A percentile compares a stretch with the other conserved stretches of the same genome.
phyloP scores from a whole-genome alignment of 2,888 invertebrate species.

The Epiblema foenella region DNA sequence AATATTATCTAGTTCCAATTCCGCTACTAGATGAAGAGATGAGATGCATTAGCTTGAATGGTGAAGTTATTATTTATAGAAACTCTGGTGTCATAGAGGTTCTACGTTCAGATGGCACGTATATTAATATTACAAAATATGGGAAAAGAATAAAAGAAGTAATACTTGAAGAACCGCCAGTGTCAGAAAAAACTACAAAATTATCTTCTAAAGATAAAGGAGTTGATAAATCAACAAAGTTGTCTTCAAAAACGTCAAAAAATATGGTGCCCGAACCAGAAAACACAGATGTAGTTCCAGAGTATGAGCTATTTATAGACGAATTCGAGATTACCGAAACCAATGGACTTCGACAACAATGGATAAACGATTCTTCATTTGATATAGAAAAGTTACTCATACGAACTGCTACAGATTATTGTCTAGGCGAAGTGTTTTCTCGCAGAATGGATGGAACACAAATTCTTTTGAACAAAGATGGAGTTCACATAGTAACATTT shows the following conservation, averaged over 20 bases:
- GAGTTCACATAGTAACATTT: constrained; percentile 70
- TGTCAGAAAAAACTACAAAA: constrained; percentile 65
- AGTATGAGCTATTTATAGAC: constrained; percentile 65
- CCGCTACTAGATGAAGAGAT: constrained; percentile 63
- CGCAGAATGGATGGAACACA: constrained; percentile 76
- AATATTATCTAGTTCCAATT: constrained; percentile 57
- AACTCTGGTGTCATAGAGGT: constrained; percentile 64
- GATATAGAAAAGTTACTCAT: constrained; percentile 68
- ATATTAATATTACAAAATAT: constrained; percentile 66
- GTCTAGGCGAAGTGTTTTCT: constrained; percentile 72
- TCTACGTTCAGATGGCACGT: constrained; percentile 67
- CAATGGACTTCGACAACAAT: constrained; percentile 66
- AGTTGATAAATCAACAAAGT: constrained; percentile 60
- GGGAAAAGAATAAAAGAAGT: constrained; percentile 55
- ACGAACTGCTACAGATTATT: constrained; percentile 75
- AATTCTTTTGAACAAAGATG: constrained; percentile 72
- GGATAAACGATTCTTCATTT: constrained; percentile 57
- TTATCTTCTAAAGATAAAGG: constrained; percentile 51
- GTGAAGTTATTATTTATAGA: constrained; percentile 75
- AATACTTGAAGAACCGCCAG: constrained; percentile 50
- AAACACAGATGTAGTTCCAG: constrained; percentile 49
- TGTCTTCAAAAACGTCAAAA: constrained; percentile 61
- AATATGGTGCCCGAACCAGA: constrained; percentile 51
- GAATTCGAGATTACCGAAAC: constrained; percentile 71
- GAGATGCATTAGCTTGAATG: constrained; percentile 73